Conservation (phyloP, 2,797 vertebrate species). For the Ctenopoma kingsleyae region DNA sequence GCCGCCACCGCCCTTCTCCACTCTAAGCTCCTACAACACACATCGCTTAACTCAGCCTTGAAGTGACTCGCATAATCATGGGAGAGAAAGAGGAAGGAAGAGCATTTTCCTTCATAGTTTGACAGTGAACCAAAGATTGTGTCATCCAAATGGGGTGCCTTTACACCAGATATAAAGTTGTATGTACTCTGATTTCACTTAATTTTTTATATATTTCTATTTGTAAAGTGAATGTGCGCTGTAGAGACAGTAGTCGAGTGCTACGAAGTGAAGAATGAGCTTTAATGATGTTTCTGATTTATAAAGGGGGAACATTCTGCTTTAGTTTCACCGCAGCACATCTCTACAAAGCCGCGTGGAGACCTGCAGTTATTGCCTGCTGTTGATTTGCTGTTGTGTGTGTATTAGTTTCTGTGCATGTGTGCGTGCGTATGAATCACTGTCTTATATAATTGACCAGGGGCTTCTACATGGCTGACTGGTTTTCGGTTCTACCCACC, state of each 20-base stretch:
- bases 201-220: conserved; percentile 22
- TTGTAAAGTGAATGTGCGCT: conserved; percentile 18
- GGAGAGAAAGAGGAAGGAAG: conserved; percentile 37
- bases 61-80: conserved; percentile 45
- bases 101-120: conserved; percentile 34
- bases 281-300: conserved; percentile 51
- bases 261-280: conserved; percentile 30
- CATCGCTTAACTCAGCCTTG: conserved; percentile 45
- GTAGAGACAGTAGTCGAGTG: not conserved
- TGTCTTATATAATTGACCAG: conserved; percentile 80
- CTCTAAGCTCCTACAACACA: conserved; percentile 63
- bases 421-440: conserved; percentile 52
- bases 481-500: conserved; percentile 66
- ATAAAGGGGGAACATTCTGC: conserved; percentile 30
- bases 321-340: conserved; percentile 18
- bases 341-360: conserved; percentile 21
- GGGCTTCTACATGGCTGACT: conserved; percentile 72
- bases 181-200: conserved; percentile 63
- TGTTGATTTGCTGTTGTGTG: conserved; percentile 38
- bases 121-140: conserved; percentile 47
- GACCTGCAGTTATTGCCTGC: conserved; percentile 33
- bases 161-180: conserved; percentile 61
- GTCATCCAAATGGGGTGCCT: conserved; percentile 63
- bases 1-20: conserved; percentile 1
- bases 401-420: conserved; percentile 19